Conservation (phyloP, 2,113 vertebrate genomes). For the Crotophaga sulcirostris region DNA sequence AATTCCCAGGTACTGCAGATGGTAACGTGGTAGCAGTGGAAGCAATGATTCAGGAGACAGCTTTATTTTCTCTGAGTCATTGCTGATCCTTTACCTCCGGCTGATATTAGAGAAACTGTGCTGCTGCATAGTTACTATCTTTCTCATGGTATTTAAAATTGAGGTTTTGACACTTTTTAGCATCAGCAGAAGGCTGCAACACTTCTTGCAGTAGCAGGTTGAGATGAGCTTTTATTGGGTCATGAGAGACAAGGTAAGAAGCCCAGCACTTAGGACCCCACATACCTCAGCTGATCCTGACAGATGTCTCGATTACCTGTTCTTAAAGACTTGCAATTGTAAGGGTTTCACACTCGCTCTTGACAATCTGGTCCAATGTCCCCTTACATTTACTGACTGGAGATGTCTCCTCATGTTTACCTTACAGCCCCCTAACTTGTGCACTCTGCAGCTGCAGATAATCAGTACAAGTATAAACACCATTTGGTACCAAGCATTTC, state of each 20-base stretch:
- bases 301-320: neutral
- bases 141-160: neutral
- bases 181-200: neutral
- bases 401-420: neutral
- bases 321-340: neutral
- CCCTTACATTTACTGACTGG: neutral
- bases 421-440: neutral
- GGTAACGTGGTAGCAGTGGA: neutral
- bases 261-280: neutral
- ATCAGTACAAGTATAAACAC: neutral
- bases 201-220: neutral
- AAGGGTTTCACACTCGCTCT: neutral
- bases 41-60: conserved; percentile 12
- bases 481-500: neutral
- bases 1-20: neutral
- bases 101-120: neutral
- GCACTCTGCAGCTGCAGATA: neutral
- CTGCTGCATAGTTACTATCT: neutral
- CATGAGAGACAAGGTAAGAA: neutral
- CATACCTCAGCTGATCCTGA: neutral
- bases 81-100: neutral
- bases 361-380: neutral
- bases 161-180: neutral
- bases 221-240: neutral
- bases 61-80: neutral